These are phyloP conservation scores for Euzetes globulus DNA, from an alignment of 2,888 invertebrate species.

Conservation along the genomic window DNA sequence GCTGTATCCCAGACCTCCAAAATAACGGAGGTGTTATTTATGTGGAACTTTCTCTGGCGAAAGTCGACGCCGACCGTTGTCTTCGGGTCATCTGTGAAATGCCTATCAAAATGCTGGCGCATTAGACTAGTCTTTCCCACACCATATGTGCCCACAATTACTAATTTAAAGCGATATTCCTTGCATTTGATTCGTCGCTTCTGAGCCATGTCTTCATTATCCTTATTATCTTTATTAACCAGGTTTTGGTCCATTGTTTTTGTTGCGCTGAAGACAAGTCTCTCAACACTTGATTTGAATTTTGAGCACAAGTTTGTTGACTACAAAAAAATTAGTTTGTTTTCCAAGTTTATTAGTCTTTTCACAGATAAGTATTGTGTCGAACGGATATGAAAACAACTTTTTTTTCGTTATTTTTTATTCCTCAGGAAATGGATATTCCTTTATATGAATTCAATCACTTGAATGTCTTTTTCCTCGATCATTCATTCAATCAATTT, in stretches of 20 bases:
- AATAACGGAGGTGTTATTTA: not conserved
- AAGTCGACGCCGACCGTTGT: conserved; percentile 14
- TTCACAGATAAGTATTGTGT: not conserved
- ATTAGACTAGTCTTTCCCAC: conserved; percentile 11
- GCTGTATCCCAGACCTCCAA: conserved; percentile 13
- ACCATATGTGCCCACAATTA: not conserved
- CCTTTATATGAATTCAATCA: too few species aligned
- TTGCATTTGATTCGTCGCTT: not conserved
- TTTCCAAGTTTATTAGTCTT: not conserved
- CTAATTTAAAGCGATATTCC: conserved; percentile 14
- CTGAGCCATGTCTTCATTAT: not conserved
- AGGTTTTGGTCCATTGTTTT: too few species aligned
- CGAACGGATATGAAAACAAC: not conserved
- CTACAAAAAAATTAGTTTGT: too few species aligned
- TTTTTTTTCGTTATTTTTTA: not conserved
- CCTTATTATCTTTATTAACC: not conserved
- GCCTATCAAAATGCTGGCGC: not conserved
- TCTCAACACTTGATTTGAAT: too few species aligned
- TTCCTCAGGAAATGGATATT: not conserved
- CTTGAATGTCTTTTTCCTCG: too few species aligned
- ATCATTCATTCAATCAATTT: too few species aligned
- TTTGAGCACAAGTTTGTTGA: too few species aligned
- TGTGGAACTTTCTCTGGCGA: conserved; percentile 8
- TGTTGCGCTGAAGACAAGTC: too few species aligned
- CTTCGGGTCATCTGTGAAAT: conserved; percentile 11